These are phyloP conservation scores for Cryptoblepharus egeriae DNA, from an alignment of 2,797 vertebrate genomes.

Conservation along the genomic window DNA sequence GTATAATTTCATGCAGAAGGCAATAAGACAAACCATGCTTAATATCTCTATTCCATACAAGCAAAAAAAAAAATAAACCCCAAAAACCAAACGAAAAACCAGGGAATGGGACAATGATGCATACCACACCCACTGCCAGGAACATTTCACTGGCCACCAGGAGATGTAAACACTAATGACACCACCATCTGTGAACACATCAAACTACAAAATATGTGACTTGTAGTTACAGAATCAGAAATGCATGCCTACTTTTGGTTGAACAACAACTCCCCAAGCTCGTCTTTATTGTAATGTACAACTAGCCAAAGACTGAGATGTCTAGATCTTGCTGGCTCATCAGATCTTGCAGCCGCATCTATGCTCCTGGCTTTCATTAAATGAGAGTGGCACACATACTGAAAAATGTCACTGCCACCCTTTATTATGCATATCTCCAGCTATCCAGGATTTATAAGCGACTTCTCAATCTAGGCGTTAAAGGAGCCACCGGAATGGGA, in stretches of 20 bases:
- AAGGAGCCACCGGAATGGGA: conserved; percentile 15
- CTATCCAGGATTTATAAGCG: conserved; percentile 4
- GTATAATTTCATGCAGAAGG: too few relatives aligned
- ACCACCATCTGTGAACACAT: neutral
- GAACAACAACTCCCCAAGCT: neutral
- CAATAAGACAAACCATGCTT: too few relatives aligned
- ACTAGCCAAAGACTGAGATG: neutral
- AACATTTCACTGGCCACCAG: too few relatives aligned
- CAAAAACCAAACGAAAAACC: too few relatives aligned
- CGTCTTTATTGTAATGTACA: neutral
- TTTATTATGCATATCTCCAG: conserved; percentile 37
- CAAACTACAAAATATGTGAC: neutral
- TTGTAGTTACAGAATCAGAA: neutral
- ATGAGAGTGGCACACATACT: neutral
- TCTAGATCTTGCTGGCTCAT: neutral
- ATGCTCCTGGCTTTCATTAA: neutral
- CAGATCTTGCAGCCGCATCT: neutral
- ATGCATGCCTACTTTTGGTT: neutral
- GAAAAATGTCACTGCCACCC: neutral
- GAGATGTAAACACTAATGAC: too few relatives aligned
- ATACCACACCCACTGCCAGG: too few relatives aligned
- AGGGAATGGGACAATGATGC: too few relatives aligned
- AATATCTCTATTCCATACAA: too few relatives aligned
- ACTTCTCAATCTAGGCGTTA: conserved; percentile 24
- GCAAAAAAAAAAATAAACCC: too few relatives aligned